phyloP scores from a whole-genome alignment of 2,888 invertebrate genomes.

The Eilema sororculum region DNA sequence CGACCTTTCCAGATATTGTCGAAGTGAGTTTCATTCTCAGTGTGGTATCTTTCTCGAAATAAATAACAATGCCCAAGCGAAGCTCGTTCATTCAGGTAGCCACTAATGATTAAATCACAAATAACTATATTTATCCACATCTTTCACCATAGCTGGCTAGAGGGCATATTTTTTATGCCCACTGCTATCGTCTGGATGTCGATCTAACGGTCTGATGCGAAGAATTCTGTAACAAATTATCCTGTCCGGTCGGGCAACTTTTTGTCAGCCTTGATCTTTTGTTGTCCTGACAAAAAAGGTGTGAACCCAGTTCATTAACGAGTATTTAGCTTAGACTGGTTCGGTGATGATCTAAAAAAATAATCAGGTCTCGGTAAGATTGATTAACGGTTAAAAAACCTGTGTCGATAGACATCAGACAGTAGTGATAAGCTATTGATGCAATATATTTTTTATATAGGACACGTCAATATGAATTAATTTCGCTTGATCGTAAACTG shows the following conservation, averaged over 20 bases:
- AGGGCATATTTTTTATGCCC: background rate
- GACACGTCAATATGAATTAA: too few species aligned
- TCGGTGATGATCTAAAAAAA: background rate
- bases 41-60: background rate
- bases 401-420: too few species aligned
- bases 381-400: background rate
- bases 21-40: too few species aligned
- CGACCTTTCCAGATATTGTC: too few species aligned
- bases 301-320: constrained; percentile 6
- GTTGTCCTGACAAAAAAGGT: constrained; percentile 1
- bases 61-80: background rate
- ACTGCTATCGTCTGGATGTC: background rate
- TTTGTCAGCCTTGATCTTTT: constrained; percentile 2
- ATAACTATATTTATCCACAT: background rate
- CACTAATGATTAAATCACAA: background rate
- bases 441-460: too few species aligned
- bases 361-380: background rate
- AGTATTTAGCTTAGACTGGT: constrained; percentile 7
- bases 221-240: background rate
- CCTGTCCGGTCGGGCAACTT: background rate
- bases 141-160: background rate
- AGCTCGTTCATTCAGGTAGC: background rate
- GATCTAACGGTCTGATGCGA: constrained; percentile 3
- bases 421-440: background rate
- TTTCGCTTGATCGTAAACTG: too few species aligned